These are phyloP conservation scores for Hipparchia sbordonii DNA, from an alignment of 2,888 invertebrate genomes.

Conservation along the genomic window DNA sequence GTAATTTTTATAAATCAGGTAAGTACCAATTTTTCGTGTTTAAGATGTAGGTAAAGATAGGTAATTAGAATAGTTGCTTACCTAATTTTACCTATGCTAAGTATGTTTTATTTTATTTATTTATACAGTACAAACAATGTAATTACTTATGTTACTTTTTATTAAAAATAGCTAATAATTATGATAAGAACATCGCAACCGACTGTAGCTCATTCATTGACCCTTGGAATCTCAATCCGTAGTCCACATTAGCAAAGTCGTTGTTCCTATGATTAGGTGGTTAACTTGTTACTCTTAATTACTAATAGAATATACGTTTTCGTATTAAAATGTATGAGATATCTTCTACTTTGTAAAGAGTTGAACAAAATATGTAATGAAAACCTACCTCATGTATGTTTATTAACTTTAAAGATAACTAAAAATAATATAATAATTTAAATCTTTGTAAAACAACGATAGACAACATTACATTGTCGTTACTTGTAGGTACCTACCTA, in stretches of 20 bases:
- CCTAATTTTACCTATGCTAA: background rate
- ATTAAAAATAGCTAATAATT: slow-evolving; percentile 11
- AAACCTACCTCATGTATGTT: slow-evolving; percentile 10
- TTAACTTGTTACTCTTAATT: slow-evolving; percentile 20
- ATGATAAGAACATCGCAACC: background rate
- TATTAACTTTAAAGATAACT: too few species aligned
- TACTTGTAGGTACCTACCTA: too few species aligned
- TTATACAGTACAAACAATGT: background rate
- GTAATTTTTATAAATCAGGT: background rate
- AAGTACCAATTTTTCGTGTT: background rate
- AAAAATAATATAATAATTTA: too few species aligned
- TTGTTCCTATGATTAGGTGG: slow-evolving; percentile 18
- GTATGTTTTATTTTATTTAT: background rate
- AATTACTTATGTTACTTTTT: background rate
- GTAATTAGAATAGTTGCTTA: background rate
- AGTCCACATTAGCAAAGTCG: slow-evolving; percentile 3
- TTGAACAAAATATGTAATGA: slow-evolving; percentile 24
- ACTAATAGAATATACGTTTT: background rate
- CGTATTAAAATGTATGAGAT: slow-evolving; percentile 14
- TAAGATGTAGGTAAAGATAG: background rate
- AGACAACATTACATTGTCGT: too few species aligned
- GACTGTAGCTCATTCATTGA: slow-evolving; percentile 10
- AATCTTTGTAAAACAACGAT: too few species aligned
- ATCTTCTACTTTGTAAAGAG: slow-evolving; percentile 27
- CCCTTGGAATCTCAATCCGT: slow-evolving; percentile 25